These are phyloP conservation scores for Meloe dianella DNA, from an alignment of 2,888 invertebrate genomes.

Conservation along the genomic window DNA sequence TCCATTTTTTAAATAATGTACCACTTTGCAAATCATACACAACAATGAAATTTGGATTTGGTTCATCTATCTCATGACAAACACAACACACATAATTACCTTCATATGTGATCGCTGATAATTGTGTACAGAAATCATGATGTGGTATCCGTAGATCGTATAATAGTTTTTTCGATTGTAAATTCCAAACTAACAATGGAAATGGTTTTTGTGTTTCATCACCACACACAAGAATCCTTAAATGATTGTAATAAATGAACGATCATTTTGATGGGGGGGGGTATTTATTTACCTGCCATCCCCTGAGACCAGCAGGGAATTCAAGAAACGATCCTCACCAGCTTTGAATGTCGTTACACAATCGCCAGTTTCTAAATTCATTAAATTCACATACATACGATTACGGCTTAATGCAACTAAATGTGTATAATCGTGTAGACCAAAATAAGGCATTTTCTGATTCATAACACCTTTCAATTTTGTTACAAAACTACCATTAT, in stretches of 20 bases:
- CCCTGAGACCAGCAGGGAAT: conserved; percentile 84
- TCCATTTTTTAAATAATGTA: conserved; percentile 91
- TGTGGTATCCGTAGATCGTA: conserved; percentile 88
- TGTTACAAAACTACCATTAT: conserved; percentile 74
- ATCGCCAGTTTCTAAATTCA: conserved; percentile 82
- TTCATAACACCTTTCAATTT: conserved; percentile 88
- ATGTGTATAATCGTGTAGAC: conserved; percentile 79
- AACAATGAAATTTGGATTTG: conserved; percentile 86
- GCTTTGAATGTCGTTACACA: conserved; percentile 88
- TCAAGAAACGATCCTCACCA: conserved; percentile 88
- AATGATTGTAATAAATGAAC: conserved; percentile 38
- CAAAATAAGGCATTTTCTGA: conserved; percentile 91
- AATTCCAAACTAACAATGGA: conserved; percentile 87
- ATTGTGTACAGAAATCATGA: conserved; percentile 84
- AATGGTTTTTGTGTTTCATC: conserved; percentile 93
- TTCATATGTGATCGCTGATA: conserved; percentile 85
- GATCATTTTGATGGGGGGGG: too few species aligned
- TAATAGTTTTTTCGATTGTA: conserved; percentile 80
- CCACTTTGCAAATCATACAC: conserved; percentile 91
- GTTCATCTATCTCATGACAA: conserved; percentile 74
- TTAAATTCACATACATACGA: conserved; percentile 87
- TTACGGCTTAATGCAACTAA: conserved; percentile 84
- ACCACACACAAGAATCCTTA: conserved; percentile 83
- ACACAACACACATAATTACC: conserved; percentile 78
- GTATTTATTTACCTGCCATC: conserved; percentile 74